These are phyloP conservation scores for Watsonalla cultraria DNA, from an alignment of 2,888 invertebrate genomes.

Conservation along the genomic window DNA sequence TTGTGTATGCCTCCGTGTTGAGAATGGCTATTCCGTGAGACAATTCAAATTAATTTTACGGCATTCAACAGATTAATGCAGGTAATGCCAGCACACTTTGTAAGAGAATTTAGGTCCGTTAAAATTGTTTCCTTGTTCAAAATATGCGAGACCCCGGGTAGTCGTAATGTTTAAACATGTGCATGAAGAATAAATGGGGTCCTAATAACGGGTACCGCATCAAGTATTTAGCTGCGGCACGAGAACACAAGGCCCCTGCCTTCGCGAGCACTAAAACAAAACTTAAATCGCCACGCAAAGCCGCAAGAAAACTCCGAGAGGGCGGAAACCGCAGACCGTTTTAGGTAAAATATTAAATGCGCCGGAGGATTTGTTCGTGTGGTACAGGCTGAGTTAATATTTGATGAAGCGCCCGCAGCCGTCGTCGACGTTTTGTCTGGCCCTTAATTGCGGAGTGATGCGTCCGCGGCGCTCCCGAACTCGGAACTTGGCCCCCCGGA, in stretches of 20 bases:
- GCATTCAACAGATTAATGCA: slow-evolving; percentile 11
- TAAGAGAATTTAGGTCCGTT: neutral
- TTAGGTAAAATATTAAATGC: slow-evolving; percentile 73
- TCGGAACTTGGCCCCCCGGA: slow-evolving; percentile 31
- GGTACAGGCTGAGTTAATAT: slow-evolving; percentile 56
- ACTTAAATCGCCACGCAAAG: slow-evolving; percentile 56
- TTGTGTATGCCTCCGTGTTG: slow-evolving; percentile 25
- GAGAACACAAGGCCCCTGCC: slow-evolving; percentile 35
- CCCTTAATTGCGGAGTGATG: slow-evolving; percentile 62
- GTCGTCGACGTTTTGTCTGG: slow-evolving; percentile 60
- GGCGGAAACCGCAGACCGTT: slow-evolving; percentile 65
- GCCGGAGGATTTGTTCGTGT: slow-evolving; percentile 59
- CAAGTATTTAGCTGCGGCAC: slow-evolving; percentile 48
- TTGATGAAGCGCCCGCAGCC: slow-evolving; percentile 54
- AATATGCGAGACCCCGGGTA: slow-evolving; percentile 8
- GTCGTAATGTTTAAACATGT: slow-evolving; percentile 8
- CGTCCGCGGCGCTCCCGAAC: slow-evolving; percentile 34
- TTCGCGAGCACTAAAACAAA: slow-evolving; percentile 53
- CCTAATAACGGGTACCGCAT: slow-evolving; percentile 43
- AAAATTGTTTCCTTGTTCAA: neutral
- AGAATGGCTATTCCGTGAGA: slow-evolving; percentile 35
- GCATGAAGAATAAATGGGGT: slow-evolving; percentile 23
- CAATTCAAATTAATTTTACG: slow-evolving; percentile 25
- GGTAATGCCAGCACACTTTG: neutral
- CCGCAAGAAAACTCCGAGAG: slow-evolving; percentile 56